Conservation (phyloP, 1,140 invertebrate genomes). For the Ips nitidus region DNA sequence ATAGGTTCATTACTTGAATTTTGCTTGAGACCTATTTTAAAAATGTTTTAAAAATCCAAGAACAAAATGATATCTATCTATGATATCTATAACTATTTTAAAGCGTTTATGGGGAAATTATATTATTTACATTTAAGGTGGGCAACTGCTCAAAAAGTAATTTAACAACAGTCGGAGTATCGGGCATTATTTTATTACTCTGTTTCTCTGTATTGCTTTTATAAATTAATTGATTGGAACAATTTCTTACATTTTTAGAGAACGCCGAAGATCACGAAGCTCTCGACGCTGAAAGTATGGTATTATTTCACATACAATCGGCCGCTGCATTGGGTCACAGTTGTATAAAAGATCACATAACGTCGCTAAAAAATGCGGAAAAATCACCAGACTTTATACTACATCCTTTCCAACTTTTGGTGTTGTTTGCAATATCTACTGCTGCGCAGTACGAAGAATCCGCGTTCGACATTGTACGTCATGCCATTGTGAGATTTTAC, state of each 20-base stretch:
- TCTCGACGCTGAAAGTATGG: slow-evolving; percentile 56
- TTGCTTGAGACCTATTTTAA: too few relatives aligned
- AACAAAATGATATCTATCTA: too few relatives aligned
- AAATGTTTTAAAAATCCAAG: too few relatives aligned
- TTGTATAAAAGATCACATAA: slow-evolving; percentile 57
- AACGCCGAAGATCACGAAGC: slow-evolving; percentile 47
- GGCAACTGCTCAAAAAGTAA: too few relatives aligned
- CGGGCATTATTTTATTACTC: too few relatives aligned
- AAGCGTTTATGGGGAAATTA: too few relatives aligned
- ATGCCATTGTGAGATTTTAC: slow-evolving; percentile 51
- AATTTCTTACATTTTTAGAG: slow-evolving; percentile 44
- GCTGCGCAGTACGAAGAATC: slow-evolving; percentile 54
- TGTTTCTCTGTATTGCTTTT: too few relatives aligned
- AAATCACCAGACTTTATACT: slow-evolving; percentile 57
- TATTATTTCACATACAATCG: slow-evolving; percentile 60
- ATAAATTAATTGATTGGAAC: background rate
- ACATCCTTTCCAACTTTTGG: slow-evolving; percentile 59
- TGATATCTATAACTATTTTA: too few relatives aligned
- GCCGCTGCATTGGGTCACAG: slow-evolving; percentile 54
- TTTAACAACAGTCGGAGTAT: too few relatives aligned
- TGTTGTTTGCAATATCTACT: slow-evolving; percentile 55
- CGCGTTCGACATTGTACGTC: slow-evolving; percentile 57
- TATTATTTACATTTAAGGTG: too few relatives aligned
- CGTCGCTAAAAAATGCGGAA: slow-evolving; percentile 54
- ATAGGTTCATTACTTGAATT: too few relatives aligned